phyloP scores from a whole-genome alignment of 2,797 vertebrate genomes.

The Bradypus variegatus region DNA sequence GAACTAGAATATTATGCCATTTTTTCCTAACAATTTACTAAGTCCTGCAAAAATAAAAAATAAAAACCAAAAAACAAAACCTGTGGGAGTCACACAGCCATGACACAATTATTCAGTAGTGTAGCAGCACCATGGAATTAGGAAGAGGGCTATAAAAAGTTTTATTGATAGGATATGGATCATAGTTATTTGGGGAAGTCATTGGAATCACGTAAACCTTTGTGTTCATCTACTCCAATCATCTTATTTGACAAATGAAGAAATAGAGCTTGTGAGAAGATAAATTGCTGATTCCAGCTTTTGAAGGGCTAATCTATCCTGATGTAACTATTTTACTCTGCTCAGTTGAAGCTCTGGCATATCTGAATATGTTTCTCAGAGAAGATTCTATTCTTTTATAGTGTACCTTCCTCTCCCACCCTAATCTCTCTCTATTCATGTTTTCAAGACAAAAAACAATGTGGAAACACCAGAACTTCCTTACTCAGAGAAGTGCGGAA shows the following conservation, averaged over 20 bases:
- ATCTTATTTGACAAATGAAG: neutral
- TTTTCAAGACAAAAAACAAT: slow-evolving; percentile 17
- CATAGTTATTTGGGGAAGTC: neutral
- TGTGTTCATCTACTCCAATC: neutral
- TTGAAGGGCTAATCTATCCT: neutral
- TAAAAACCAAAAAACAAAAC: neutral
- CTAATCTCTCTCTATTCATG: neutral
- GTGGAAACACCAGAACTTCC: neutral
- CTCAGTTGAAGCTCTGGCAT: neutral
- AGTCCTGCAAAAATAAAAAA: neutral
- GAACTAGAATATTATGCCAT: neutral
- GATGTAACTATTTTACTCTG: neutral
- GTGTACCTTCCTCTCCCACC: neutral
- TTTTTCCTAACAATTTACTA: neutral
- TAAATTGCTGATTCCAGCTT: neutral
- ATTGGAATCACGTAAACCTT: neutral
- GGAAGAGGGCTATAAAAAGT: neutral
- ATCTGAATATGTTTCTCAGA: neutral
- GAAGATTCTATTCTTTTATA: neutral
- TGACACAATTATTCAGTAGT: neutral
- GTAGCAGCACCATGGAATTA: neutral
- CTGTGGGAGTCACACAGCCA: neutral
- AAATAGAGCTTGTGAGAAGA: neutral
- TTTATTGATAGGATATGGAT: neutral
- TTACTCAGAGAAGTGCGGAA: neutral